Conservation (phyloP, 2,888 invertebrate species). For the Saturnia japonica region DNA sequence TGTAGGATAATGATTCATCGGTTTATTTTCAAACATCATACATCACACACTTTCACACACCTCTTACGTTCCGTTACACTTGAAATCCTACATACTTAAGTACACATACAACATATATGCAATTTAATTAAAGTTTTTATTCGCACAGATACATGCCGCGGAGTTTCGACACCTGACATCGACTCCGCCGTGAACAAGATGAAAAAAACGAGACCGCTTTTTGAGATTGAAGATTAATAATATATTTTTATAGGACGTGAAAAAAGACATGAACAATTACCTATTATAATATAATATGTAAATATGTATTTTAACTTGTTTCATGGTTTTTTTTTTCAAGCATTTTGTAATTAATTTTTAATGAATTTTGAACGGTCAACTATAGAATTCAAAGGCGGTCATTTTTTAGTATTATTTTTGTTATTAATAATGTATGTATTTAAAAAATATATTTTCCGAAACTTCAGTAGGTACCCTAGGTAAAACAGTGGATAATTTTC, state of each 20-base stretch:
- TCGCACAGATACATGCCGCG: conserved; percentile 68
- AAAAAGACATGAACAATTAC: not conserved
- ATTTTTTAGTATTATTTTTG: not conserved
- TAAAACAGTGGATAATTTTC: not conserved
- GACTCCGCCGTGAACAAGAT: conserved; percentile 15
- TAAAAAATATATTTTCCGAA: not conserved
- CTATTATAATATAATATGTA: not conserved
- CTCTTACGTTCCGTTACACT: too few relatives aligned
- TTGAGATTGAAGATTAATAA: not conserved
- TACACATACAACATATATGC: too few relatives aligned
- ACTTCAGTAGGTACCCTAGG: not conserved
- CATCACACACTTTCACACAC: too few relatives aligned
- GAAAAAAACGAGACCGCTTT: not conserved
- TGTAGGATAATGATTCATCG: too few relatives aligned
- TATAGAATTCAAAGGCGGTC: not conserved
- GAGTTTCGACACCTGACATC: conserved; percentile 68
- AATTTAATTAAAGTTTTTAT: not conserved
- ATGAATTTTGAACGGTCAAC: not conserved
- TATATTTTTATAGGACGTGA: not conserved
- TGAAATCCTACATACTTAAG: too few relatives aligned
- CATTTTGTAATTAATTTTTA: too few relatives aligned
- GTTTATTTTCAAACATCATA: too few relatives aligned
- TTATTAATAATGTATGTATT: not conserved
- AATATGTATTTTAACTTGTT: not conserved
- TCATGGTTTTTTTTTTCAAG: not conserved